These are phyloP conservation scores for Cuniculus paca DNA, from an alignment of 2,797 vertebrate species.

Conservation along the genomic window DNA sequence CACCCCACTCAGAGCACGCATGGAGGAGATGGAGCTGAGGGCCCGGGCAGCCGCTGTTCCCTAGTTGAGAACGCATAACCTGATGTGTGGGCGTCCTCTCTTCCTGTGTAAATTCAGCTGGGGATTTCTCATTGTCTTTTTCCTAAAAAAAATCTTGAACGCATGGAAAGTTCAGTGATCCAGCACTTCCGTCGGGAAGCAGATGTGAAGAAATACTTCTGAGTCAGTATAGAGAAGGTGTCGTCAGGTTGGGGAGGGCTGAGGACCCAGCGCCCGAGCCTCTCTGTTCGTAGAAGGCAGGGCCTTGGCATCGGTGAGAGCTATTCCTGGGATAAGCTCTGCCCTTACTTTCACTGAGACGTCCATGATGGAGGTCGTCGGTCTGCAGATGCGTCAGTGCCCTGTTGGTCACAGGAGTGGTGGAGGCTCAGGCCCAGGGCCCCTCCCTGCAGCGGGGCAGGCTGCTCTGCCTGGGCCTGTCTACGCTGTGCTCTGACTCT, in stretches of 20 bases:
- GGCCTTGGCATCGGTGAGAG: not conserved
- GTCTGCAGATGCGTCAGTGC: not conserved
- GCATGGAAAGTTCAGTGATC: not conserved
- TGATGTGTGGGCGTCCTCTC: too few relatives aligned
- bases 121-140: not conserved
- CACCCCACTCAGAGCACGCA: fast-evolving
- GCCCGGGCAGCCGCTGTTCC: not conserved
- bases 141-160: not conserved
- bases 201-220: fast-evolving
- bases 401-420: too few relatives aligned
- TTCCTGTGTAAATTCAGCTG: not conserved
- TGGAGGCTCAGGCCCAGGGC: not conserved
- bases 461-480: not conserved
- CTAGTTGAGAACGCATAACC: not conserved
- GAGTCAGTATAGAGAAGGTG: not conserved
- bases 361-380: not conserved
- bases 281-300: too few relatives aligned
- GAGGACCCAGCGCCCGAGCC: not conserved
- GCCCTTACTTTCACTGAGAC: not conserved
- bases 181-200: not conserved
- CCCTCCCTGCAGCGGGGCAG: not conserved
- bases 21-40: fast-evolving
- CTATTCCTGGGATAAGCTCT: not conserved
- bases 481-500: not conserved
- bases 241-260: not conserved